Evolutionary conservation across 2,113 vertebrate genomes (phyloP), one percentile per base, ranked within the genome.

Genomic region (Macquaria ambigua): DNA sequence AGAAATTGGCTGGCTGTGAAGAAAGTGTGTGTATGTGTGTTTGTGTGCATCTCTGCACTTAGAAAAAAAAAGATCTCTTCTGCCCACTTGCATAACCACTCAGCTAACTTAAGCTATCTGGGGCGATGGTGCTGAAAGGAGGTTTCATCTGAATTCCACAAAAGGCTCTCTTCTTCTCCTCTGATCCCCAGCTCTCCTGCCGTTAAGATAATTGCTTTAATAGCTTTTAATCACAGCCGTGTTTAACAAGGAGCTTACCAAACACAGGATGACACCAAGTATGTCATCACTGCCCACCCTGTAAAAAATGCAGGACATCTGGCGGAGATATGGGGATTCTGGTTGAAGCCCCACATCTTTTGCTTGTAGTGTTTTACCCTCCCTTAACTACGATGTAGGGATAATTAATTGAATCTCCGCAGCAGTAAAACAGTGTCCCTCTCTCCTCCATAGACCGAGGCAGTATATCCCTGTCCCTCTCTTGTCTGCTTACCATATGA

Each of bases 121-220:
- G 77, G 84, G 79, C 72, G 53, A 84, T 46, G 82, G 77, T 75
- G 86, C 88, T 92, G 88, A 90, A 91, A 89, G 70, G 70, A 88
- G 43, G 83, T 81, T 86, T 92, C 82, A 86, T 89, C 78, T 78
- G 69, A 83, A 83, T 72, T 73, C 73, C 56, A 83, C 87, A 89
- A 80, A 90, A 77, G 48, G 37, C 79, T 55, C 67, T 82, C 56
- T 75, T 92, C 66, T 78, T 74, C 55, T 79, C 52, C 46, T 79
- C 74, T n/a, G 21, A 82, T 92, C 72, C 66, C 12, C 75, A 31
- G 68, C 85, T 89, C 79, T 90, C 87, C 90, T 80, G 83, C 70
- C 62, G 66, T 89, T 89, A 79, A 74, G 66, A 83, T 87, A 92
- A 94, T 92, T 89, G 69, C 81, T 87, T 59, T 91, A 94, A 94